Base-by-base conservation (phyloP, 2,113 vertebrate species). In the Lota lota region DNA sequence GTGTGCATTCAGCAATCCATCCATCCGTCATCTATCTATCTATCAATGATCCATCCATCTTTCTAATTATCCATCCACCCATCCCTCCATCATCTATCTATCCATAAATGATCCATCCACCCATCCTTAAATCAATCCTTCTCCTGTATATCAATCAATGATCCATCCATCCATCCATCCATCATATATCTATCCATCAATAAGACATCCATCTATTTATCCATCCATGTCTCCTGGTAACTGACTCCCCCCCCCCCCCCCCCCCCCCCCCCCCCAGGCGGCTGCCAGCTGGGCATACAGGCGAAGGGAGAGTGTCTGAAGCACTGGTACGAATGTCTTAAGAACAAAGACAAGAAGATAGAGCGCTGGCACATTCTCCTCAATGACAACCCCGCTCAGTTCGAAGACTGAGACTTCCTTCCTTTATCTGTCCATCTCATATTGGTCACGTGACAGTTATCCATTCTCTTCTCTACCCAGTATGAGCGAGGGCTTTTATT, bases 341-440 rank as follows among this genome's bases (percentile, higher is more conserved):
- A 98, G 89, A 99, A 98, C 92, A 98, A 98, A 83, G 97, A 99
- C 89, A 97, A 97, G 94, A 96, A 93, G 88, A 96, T 96, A 0
- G 96, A 99, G 70, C 95, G 95, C 82, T 99, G 97, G 97, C 97
- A 99, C 77, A 94, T 95, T 61, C 93, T 99, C 28, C 90, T 96
- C 16, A 94, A 96, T 0, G 95, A 97, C 85, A 94, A 91, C 89
- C 90, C 93, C 0, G 84, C 90, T 7, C 83, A 87, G 63, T 88
- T 87, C 18, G 89, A 91, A 1, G 90, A 92, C 50, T 91, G 54
- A 85, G 21, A 6, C 12, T 0, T 18, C 54, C 15, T 11, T 24
- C 7, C 15, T 54, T 21, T 8, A 19, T 61, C 12, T 50, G 22
- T 73, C 68, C 68, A 21, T 58, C 62, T 67, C 51, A 21, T 58